A percentile compares a stretch with the other conserved stretches of the same genome.
Evolutionary conservation across 1,140 invertebrate genomes (phyloP).

Genomic region (Ruditapes philippinarum): DNA sequence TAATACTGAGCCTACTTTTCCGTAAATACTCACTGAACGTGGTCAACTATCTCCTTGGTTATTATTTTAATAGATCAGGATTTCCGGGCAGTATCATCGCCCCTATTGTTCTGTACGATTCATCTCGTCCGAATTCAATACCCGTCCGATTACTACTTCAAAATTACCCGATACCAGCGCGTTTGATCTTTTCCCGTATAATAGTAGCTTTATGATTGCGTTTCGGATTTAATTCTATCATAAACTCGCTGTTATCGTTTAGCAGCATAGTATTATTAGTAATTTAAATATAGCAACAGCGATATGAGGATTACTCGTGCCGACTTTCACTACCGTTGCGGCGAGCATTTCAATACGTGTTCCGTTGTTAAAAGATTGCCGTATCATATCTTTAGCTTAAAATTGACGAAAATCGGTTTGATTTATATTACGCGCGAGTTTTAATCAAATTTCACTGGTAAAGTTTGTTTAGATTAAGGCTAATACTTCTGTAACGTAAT

Average conservation of each 20-base stretch:
- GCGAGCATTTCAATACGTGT: background rate
- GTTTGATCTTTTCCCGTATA: constrained; percentile 15
- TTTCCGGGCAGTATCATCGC: background rate
- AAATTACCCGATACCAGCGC: background rate
- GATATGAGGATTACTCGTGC: background rate
- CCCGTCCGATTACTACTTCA: constrained; percentile 20
- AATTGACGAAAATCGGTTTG: constrained; percentile 23
- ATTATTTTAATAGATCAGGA: constrained; percentile 1
- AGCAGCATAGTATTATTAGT: constrained; percentile 36
- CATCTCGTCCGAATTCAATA: background rate
- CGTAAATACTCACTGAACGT: background rate
- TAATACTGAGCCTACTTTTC: no score
- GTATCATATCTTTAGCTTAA: constrained; percentile 30
- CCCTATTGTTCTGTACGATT: background rate
- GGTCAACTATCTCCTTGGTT: background rate
- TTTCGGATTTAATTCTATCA: constrained; percentile 33
- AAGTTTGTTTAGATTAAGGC: constrained; percentile 46
- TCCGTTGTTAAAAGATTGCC: background rate
- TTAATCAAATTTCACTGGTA: constrained; percentile 37
- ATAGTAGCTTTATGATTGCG: constrained; percentile 32
- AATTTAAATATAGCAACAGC: background rate
- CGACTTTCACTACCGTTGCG: constrained; percentile 19
- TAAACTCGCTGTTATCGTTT: constrained; percentile 37
- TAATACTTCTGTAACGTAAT: constrained; percentile 35
- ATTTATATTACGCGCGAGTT: constrained; percentile 14